Evolutionary conservation across 2,888 invertebrate species (phyloP), one percentile per base, ranked within the genome.

Genomic region (Notodonta ziczac): DNA sequence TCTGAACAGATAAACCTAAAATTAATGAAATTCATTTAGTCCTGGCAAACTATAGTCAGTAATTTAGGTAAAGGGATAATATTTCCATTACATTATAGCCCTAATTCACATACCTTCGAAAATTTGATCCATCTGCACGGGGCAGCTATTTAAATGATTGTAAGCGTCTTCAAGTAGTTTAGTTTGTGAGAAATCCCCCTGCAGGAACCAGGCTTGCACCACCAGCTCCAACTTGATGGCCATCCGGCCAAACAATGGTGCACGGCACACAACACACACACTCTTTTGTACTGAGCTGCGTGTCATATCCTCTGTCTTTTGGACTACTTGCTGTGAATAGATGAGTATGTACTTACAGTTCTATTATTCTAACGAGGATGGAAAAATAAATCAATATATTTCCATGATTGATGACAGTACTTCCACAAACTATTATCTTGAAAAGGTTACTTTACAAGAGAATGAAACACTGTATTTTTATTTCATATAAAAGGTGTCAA

Each of bases 241-340:
- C 63, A 98, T 96, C 61, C 98, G 96, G 0, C 99, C 99, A 93
- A 98, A 99, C 12, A 99, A 94, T 5, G 99, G 99, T 70, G 97
- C 94, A 63, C 96, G 96, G 79, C 98, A 98, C 62, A 99, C 94
- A 16, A 99, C 98, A 93, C 99, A 99, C 0, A 99, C 99, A 80
- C 98, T 98, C 88, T 99, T 99, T 92, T 99, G 99, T 14, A 99
- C 99, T 5, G 99, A 98, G 80, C 98, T 98, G 74, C 99, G 95
- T 0, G 99, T 99, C 84, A 99, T 98, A 83, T 99, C 99, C 4
- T 98, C 97, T 4, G 98, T 98, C 75, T 97, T 97, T 83, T 98
- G 97, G 81, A 97, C 96, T 50, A 99, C 94, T 95, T 98, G 97
- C 98, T 99, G 87, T 10, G 69, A 70, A 48, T 59, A 59, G 65